These are phyloP conservation scores for Pecten maximus DNA, from an alignment of 2,888 invertebrate genomes.

Conservation along the genomic window DNA sequence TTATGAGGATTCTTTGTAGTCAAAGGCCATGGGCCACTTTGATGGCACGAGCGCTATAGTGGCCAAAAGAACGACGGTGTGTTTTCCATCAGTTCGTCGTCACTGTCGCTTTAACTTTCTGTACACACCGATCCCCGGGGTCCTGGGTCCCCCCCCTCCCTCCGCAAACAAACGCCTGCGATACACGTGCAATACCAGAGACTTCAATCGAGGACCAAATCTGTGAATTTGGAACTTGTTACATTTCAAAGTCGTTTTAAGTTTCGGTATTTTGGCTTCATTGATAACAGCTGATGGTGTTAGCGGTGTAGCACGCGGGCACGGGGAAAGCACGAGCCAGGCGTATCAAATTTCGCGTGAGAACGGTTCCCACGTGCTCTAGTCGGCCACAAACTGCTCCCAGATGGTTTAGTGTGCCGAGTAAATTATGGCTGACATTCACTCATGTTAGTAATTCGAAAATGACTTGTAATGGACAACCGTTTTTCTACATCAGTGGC, in stretches of 20 bases:
- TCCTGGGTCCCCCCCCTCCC: constrained; percentile 20
- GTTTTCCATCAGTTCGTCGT: constrained; percentile 19
- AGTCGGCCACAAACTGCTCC: constrained; percentile 36
- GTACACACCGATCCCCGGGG: constrained; percentile 3
- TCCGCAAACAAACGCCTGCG: constrained; percentile 25
- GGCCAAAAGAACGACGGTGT: constrained; percentile 3
- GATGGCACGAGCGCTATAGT: neutral
- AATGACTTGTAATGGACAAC: constrained; percentile 28
- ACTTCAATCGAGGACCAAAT: constrained; percentile 43
- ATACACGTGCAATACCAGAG: constrained; percentile 13
- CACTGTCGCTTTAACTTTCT: constrained; percentile 5
- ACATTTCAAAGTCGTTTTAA: constrained; percentile 37
- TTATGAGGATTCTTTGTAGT: neutral
- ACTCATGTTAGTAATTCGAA: constrained; percentile 36
- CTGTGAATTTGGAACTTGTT: constrained; percentile 43
- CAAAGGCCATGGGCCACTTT: constrained; percentile 21
- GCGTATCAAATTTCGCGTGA: constrained; percentile 50
- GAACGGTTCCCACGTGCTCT: constrained; percentile 55
- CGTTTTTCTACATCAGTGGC: constrained; percentile 29
- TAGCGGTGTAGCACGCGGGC: constrained; percentile 27
- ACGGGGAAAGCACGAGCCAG: constrained; percentile 42
- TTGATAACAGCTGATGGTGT: constrained; percentile 45
- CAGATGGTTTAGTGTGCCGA: constrained; percentile 37
- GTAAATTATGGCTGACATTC: constrained; percentile 42
- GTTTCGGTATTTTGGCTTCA: constrained; percentile 38